Evolutionary conservation across 2,888 invertebrate species (phyloP).

Genomic region (Cephus pygmeus): DNA sequence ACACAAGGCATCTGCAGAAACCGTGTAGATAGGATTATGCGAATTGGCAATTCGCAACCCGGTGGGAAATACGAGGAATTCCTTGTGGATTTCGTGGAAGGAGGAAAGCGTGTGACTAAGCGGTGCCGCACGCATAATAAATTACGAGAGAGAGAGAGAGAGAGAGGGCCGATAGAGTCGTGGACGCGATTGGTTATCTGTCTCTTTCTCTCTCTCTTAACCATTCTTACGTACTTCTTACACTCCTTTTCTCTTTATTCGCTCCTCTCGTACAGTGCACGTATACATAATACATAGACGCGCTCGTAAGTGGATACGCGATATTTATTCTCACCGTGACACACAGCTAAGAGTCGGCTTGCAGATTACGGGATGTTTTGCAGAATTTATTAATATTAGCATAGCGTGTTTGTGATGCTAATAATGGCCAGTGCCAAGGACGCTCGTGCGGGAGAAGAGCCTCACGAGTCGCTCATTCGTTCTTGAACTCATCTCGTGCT

Average conservation of each 20-base stretch:
- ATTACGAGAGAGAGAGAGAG: constrained; percentile 23
- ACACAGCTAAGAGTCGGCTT: no score
- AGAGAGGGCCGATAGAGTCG: neutral
- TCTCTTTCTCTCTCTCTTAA: no score
- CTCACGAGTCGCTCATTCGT: no score
- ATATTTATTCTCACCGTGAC: no score
- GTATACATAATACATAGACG: no score
- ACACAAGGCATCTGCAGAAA: neutral
- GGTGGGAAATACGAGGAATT: no score
- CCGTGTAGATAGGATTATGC: neutral
- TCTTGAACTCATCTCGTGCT: no score
- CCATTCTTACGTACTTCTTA: constrained; percentile 32
- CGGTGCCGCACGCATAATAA: constrained; percentile 20
- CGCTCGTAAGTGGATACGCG: no score
- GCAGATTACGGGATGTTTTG: constrained; percentile 1
- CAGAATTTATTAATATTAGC: constrained; percentile 4
- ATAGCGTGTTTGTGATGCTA: constrained; percentile 1
- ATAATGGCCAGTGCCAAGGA: neutral
- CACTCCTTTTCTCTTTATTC: constrained; percentile 1
- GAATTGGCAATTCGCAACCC: no score
- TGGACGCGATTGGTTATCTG: no score
- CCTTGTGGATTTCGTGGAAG: no score
- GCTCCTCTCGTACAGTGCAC: neutral
- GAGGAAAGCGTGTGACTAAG: neutral
- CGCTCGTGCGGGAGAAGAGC: no score